phyloP scores from a whole-genome alignment of 2,113 vertebrate genomes.

The Gnathonemus longibarbis region DNA sequence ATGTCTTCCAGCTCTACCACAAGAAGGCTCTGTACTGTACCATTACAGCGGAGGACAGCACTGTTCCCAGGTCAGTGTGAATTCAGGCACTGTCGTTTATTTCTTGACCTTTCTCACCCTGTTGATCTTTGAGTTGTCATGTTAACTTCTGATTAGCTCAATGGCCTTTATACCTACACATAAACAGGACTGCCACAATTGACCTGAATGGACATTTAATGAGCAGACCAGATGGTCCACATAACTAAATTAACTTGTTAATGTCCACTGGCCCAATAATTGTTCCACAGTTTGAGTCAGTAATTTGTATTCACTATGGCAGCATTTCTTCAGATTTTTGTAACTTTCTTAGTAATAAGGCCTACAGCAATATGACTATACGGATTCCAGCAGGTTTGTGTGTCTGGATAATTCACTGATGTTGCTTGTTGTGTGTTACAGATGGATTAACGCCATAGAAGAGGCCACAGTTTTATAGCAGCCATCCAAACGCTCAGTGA shows the following conservation, averaged over 20 bases:
- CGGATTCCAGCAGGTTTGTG: neutral
- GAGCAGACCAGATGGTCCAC: neutral
- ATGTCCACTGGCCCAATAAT: neutral
- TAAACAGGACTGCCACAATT: neutral
- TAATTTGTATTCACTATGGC: neutral
- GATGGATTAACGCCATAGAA: slow-evolving; percentile 93
- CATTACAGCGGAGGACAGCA: slow-evolving; percentile 81
- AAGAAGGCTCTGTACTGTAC: slow-evolving; percentile 91
- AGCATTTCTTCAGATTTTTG: neutral
- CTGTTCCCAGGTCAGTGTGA: slow-evolving; percentile 76
- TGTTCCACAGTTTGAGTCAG: neutral
- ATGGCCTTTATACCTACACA: neutral
- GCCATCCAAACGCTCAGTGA: slow-evolving; percentile 21
- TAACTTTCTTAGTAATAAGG: neutral
- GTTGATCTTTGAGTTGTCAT: neutral
- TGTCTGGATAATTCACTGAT: neutral
- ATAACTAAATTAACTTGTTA: neutral
- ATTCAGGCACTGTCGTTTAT: neutral
- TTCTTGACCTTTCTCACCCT: neutral
- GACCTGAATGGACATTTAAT: neutral
- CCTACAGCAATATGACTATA: neutral
- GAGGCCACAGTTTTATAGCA: slow-evolving; percentile 92
- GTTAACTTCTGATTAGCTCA: neutral
- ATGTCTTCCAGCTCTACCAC: slow-evolving; percentile 89
- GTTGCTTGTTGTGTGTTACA: slow-evolving; percentile 40